Conservation (phyloP, 2,797 vertebrate species). For the Pithecia hirsuta region DNA sequence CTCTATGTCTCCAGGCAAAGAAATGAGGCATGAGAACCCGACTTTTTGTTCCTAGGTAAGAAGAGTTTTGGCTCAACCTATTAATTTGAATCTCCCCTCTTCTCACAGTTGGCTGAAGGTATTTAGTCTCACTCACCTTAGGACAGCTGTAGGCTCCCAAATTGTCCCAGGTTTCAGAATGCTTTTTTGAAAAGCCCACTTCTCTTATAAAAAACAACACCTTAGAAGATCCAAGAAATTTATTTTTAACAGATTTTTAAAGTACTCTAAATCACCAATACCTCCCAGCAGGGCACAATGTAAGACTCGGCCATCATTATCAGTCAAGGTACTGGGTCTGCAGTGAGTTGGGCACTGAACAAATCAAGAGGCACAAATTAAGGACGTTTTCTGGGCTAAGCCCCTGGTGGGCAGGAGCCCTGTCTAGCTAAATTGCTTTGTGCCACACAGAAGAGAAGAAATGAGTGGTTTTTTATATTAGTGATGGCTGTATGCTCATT, state of each 20-base stretch:
- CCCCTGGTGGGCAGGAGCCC: conserved; percentile 43
- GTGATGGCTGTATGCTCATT: background rate
- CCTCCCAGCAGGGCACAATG: background rate
- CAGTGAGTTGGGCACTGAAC: background rate
- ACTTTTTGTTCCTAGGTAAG: background rate
- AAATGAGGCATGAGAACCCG: background rate
- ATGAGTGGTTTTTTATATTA: background rate
- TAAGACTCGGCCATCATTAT: conserved; percentile 51
- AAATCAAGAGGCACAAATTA: conserved; percentile 55
- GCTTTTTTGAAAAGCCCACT: conserved; percentile 20
- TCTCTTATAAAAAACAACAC: conserved; percentile 26
- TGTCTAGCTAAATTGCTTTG: conserved; percentile 66
- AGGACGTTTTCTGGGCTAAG: conserved; percentile 46
- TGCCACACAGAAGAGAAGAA: conserved; percentile 34
- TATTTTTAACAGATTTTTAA: conserved; percentile 67
- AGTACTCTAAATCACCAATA: conserved; percentile 40
- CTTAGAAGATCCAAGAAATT: conserved; percentile 54
- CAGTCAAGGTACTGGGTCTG: conserved; percentile 17
- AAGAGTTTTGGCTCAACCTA: background rate
- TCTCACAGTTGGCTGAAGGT: background rate
- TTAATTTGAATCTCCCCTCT: background rate
- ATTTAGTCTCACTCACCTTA: background rate
- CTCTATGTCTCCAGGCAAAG: background rate
- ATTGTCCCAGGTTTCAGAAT: conserved; percentile 32
- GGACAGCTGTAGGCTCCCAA: conserved; percentile 35